Percentiles rank a stretch among this genome's conserved stretches.
These are phyloP conservation scores for Anoncus sp. DNA, from an alignment of 2,888 invertebrate genomes.

Conservation along the genomic window DNA sequence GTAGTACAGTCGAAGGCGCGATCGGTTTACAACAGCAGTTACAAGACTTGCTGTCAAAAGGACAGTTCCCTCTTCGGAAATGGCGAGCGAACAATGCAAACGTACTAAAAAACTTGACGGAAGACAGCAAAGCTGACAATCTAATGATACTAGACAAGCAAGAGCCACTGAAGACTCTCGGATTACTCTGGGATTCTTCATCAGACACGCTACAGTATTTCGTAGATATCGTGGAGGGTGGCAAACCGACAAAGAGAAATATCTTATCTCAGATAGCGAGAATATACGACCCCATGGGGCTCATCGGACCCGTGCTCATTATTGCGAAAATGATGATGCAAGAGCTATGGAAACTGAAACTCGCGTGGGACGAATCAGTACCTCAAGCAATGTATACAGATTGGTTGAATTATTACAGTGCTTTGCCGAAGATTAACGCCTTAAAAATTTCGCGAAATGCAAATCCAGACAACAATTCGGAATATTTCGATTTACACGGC, in stretches of 20 bases:
- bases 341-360: constrained; percentile 10
- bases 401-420: constrained; percentile 33
- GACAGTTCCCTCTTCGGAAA: constrained; percentile 41
- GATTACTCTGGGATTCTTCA: constrained; percentile 57
- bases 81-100: constrained; percentile 33
- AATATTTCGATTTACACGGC: constrained; percentile 30
- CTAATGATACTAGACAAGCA: constrained; percentile 33
- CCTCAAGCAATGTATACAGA: not conserved
- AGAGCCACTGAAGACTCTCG: constrained; percentile 54
- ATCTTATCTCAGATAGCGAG: constrained; percentile 56
- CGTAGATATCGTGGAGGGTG: constrained; percentile 8
- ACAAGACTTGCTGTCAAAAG: constrained; percentile 24
- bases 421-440: constrained; percentile 14
- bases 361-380: constrained; percentile 15
- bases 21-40: constrained; percentile 63
- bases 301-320: constrained; percentile 55
- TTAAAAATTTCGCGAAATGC: constrained; percentile 21
- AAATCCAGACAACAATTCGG: constrained; percentile 15
- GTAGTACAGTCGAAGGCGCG: constrained; percentile 48
- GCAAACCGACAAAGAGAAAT: constrained; percentile 31
- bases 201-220: constrained; percentile 52
- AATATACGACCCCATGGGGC: constrained; percentile 61
- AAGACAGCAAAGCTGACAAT: constrained; percentile 27
- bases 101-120: constrained; percentile 26
- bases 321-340: constrained; percentile 45